These are phyloP conservation scores for Drosophila navojoa DNA, from an alignment of 1,140 invertebrate species.

Conservation along the genomic window DNA sequence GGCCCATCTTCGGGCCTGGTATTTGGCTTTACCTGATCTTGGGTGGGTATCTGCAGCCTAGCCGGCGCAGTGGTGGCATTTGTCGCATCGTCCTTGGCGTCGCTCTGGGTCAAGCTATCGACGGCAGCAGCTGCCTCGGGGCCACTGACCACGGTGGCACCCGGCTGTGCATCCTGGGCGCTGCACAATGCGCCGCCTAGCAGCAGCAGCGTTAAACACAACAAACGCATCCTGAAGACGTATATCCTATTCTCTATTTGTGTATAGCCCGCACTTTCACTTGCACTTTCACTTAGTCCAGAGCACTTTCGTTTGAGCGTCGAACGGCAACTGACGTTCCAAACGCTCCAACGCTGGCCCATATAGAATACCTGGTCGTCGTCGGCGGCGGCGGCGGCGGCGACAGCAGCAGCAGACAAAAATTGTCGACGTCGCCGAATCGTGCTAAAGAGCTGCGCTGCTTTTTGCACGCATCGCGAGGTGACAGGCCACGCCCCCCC, in stretches of 20 bases:
- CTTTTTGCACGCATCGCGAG: conserved; percentile 62
- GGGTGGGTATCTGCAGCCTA: conserved; percentile 28
- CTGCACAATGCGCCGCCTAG: conserved; percentile 22
- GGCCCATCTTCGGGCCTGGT: not conserved
- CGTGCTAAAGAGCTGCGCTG: conserved; percentile 51
- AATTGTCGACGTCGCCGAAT: conserved; percentile 52
- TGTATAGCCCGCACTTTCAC: not conserved
- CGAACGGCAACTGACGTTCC: conserved; percentile 58
- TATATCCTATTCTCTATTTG: not conserved
- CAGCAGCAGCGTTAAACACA: conserved; percentile 54
- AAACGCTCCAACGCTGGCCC: conserved; percentile 36
- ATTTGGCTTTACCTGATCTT: conserved; percentile 22
- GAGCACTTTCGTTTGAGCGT: conserved; percentile 32
- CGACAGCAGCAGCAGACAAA: not conserved
- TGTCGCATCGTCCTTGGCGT: not conserved
- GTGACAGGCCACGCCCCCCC: not conserved
- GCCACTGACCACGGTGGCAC: conserved; percentile 13
- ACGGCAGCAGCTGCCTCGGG: conserved; percentile 8
- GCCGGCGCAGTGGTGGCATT: not conserved
- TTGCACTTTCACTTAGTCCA: not conserved
- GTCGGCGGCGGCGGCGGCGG: not conserved
- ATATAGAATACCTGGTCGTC: conserved; percentile 67
- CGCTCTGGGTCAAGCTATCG: not conserved
- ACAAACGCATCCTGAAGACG: conserved; percentile 49
- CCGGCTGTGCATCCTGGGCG: conserved; percentile 30